Evolutionary conservation across 2,888 invertebrate species (phyloP).

Genomic region (Himalopsyche tibetana): DNA sequence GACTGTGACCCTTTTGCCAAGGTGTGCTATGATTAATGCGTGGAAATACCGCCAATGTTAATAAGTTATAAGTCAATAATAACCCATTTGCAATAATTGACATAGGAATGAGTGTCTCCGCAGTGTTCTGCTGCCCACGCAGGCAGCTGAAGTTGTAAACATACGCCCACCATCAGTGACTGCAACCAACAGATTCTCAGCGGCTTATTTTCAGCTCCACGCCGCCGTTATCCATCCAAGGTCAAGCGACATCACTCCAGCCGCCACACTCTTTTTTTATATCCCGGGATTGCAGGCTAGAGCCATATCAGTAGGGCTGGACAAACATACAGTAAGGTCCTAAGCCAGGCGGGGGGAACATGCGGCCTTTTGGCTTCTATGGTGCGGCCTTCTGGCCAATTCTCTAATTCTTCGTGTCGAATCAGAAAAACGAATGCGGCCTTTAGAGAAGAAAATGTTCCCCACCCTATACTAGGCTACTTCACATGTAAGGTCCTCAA

Average conservation of each 20-base stretch:
- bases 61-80: conserved; percentile 17
- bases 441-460: too few species aligned
- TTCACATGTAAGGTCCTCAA: too few species aligned
- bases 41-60: background rate
- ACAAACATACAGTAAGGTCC: too few species aligned
- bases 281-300: too few species aligned
- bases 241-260: background rate
- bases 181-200: background rate
- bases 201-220: background rate
- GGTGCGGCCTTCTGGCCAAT: too few species aligned
- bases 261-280: too few species aligned
- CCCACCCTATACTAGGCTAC: too few species aligned
- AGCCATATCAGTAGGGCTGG: too few species aligned
- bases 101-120: conserved; percentile 29
- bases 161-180: background rate
- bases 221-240: background rate
- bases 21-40: background rate
- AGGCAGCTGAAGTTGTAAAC: background rate
- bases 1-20: background rate
- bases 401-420: too few species aligned
- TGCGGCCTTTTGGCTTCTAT: too few species aligned
- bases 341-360: too few species aligned
- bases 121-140: background rate
- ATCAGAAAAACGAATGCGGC: too few species aligned
- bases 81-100: conserved; percentile 28